These are phyloP conservation scores for Hiodon tergisus DNA, from an alignment of 2,113 vertebrate species.

Conservation along the genomic window DNA sequence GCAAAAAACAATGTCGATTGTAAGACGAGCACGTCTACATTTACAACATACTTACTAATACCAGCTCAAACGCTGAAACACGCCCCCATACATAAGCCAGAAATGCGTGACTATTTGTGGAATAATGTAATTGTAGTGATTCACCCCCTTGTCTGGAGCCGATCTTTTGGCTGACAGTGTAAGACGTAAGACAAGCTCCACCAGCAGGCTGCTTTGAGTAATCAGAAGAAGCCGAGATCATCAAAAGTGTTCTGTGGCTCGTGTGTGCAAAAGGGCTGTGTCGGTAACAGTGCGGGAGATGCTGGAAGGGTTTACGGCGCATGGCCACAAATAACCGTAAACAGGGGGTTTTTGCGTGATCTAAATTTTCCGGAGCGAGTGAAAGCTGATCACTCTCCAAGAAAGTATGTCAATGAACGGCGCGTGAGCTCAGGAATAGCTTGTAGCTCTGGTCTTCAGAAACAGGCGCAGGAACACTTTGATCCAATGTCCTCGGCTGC, in stretches of 20 bases:
- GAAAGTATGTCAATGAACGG: background rate
- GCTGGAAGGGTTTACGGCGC: constrained; percentile 15
- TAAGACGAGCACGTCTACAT: too few relatives aligned
- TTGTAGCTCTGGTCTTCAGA: background rate
- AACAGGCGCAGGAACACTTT: constrained; percentile 8
- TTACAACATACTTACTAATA: background rate
- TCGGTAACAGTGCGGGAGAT: background rate
- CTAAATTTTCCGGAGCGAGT: background rate
- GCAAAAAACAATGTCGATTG: too few relatives aligned
- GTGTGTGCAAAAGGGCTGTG: background rate
- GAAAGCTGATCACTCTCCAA: background rate
- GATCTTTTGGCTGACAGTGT: too few relatives aligned
- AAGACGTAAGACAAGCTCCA: too few relatives aligned
- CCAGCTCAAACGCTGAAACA: constrained; percentile 1
- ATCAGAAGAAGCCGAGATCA: too few relatives aligned
- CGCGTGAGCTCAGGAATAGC: background rate
- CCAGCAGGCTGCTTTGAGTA: too few relatives aligned
- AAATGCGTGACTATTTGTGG: background rate
- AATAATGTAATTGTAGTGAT: background rate
- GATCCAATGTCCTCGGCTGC: background rate
- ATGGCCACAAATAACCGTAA: too few relatives aligned
- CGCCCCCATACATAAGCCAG: background rate
- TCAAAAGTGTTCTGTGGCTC: too few relatives aligned
- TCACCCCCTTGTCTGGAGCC: background rate
- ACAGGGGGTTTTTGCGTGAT: background rate